Conservation (phyloP, 2,888 invertebrate species). For the Agonopterix subpropinquella region DNA sequence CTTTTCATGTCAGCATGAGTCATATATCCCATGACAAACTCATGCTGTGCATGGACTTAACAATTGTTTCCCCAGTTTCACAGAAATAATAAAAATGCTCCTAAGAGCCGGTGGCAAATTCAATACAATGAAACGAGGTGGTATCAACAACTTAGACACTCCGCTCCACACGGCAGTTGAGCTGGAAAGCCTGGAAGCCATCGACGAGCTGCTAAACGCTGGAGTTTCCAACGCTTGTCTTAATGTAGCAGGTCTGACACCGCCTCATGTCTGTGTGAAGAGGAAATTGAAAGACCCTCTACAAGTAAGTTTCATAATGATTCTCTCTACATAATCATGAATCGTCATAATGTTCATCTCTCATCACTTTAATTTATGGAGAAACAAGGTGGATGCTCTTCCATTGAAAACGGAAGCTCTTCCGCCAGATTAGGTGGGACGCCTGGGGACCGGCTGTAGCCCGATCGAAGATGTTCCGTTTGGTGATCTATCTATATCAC, state of each 20-base stretch:
- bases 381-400: too few relatives aligned
- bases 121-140: conserved; percentile 30
- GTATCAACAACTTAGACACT: conserved; percentile 40
- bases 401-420: too few relatives aligned
- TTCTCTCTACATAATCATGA: too few relatives aligned
- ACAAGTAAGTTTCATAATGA: conserved; percentile 28
- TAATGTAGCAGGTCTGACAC: conserved; percentile 61
- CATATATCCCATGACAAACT: too few relatives aligned
- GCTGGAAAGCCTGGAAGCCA: conserved; percentile 53
- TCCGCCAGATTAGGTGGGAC: too few relatives aligned
- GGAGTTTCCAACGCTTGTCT: conserved; percentile 55
- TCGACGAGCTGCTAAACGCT: conserved; percentile 51
- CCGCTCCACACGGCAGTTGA: conserved; percentile 72
- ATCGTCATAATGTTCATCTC: too few relatives aligned
- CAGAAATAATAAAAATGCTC: conserved; percentile 31
- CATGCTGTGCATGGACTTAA: not conserved
- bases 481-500: too few relatives aligned
- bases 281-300: conserved; percentile 56
- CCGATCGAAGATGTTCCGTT: too few relatives aligned
- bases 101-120: conserved; percentile 28
- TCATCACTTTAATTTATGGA: too few relatives aligned
- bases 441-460: too few relatives aligned
- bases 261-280: conserved; percentile 68
- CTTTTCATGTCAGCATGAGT: too few relatives aligned
- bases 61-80: conserved; percentile 22